Conservation (phyloP, 2,888 invertebrate genomes). For the Agonopterix heracliana region DNA sequence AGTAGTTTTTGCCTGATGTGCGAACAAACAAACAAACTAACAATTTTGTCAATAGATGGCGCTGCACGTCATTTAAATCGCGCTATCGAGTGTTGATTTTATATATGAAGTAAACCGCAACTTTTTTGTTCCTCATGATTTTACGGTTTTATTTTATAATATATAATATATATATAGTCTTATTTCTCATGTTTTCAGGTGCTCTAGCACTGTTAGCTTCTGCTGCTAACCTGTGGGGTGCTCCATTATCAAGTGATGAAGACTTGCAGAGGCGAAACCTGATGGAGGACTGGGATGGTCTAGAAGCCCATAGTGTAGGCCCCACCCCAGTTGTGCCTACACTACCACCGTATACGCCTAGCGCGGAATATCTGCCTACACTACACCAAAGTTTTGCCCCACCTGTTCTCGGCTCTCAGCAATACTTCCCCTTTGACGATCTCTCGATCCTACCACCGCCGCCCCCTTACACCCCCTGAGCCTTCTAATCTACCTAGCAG, state of each 20-base stretch:
- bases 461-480: constrained; percentile 72
- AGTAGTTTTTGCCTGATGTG: too few relatives aligned
- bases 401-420: constrained; percentile 56
- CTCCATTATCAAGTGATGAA: constrained; percentile 64
- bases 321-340: constrained; percentile 74
- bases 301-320: constrained; percentile 76
- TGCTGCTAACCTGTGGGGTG: constrained; percentile 80
- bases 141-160: too few relatives aligned
- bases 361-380: constrained; percentile 47
- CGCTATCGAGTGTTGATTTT: too few relatives aligned
- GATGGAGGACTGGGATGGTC: constrained; percentile 78
- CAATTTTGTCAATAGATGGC: too few relatives aligned
- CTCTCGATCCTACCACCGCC: constrained; percentile 68
- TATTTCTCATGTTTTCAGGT: constrained; percentile 61
- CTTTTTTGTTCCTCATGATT: too few relatives aligned
- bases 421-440: constrained; percentile 68
- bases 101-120: too few relatives aligned
- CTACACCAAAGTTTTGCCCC: constrained; percentile 50
- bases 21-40: too few relatives aligned
- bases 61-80: too few relatives aligned
- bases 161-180: too few relatives aligned
- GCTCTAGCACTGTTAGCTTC: constrained; percentile 80
- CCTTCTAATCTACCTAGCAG: background rate
- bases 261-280: constrained; percentile 72
- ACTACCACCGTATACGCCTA: constrained; percentile 78